Conservation (phyloP, 2,888 invertebrate genomes). For the Meloe dianella region DNA sequence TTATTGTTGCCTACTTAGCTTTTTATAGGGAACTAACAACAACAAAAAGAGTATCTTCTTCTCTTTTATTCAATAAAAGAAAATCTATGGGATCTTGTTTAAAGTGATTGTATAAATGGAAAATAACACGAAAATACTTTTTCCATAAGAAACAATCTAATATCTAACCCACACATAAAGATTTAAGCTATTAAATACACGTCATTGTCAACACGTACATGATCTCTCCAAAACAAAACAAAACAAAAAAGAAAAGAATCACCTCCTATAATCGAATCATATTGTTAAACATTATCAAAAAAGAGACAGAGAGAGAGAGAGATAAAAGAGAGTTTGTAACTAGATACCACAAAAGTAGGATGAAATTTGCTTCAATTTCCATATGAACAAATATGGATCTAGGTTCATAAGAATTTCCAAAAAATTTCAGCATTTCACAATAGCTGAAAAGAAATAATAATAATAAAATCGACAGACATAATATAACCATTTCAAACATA, state of each 20-base stretch:
- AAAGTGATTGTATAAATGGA: slow-evolving; percentile 11
- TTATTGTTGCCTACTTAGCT: neutral
- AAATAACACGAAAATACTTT: slow-evolving; percentile 25
- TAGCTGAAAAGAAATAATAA: neutral
- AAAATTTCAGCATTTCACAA: neutral
- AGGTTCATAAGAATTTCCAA: neutral
- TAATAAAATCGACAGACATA: neutral
- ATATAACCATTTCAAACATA: neutral
- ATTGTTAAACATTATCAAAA: slow-evolving; percentile 3
- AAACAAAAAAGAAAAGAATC: neutral
- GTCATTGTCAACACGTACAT: slow-evolving; percentile 31
- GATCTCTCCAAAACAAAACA: neutral
- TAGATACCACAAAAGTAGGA: neutral
- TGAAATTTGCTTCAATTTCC: neutral
- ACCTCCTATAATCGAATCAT: neutral
- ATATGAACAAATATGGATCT: neutral
- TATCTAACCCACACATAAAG: slow-evolving; percentile 21
- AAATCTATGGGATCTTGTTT: slow-evolving; percentile 20
- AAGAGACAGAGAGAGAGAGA: neutral
- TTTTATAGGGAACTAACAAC: neutral
- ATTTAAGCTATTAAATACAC: slow-evolving; percentile 33
- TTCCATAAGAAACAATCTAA: slow-evolving; percentile 33
- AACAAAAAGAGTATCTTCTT: neutral
- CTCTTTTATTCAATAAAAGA: neutral
- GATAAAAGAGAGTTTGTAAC: neutral